phyloP scores from a whole-genome alignment of 1,140 invertebrate species.

The Zelostemma sp. region DNA sequence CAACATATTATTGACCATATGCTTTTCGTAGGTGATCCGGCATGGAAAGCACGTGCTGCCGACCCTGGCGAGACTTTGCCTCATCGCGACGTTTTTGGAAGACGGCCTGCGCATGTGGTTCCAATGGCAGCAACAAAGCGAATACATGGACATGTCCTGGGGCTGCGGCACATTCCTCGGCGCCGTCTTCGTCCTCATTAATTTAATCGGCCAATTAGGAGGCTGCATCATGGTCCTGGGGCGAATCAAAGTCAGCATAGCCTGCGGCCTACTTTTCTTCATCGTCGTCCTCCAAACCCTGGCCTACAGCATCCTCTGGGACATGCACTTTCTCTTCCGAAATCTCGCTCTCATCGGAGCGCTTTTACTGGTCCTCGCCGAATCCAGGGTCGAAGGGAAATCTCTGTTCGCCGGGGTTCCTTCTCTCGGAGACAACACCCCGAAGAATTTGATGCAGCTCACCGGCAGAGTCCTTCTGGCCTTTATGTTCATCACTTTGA shows the following conservation, averaged over 20 bases:
- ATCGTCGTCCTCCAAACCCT: constrained; percentile 97
- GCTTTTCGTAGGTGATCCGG: constrained; percentile 89
- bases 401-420: constrained; percentile 99
- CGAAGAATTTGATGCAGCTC: constrained; percentile 97
- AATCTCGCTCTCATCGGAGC: constrained; percentile 97
- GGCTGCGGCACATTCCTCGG: constrained; percentile 91
- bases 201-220: constrained; percentile 95
- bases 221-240: constrained; percentile 96
- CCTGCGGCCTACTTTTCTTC: constrained; percentile 94
- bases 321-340: constrained; percentile 94
- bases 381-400: constrained; percentile 91
- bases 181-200: constrained; percentile 92
- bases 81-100: constrained; percentile 99
- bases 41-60: constrained; percentile 95
- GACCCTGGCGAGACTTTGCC: constrained; percentile 93
- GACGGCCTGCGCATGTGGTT: constrained; percentile 99
- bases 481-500: constrained; percentile 98
- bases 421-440: constrained; percentile 95
- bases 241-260: constrained; percentile 93
- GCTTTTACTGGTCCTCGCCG: constrained; percentile 92
- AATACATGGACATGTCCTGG: constrained; percentile 99
- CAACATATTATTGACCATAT: constrained; percentile 20
- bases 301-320: constrained; percentile 98
- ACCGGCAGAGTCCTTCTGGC: constrained; percentile 95
- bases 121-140: constrained; percentile 97